These are phyloP conservation scores for Pogonocichla stellata DNA, from an alignment of 2,113 vertebrate species.

Conservation along the genomic window DNA sequence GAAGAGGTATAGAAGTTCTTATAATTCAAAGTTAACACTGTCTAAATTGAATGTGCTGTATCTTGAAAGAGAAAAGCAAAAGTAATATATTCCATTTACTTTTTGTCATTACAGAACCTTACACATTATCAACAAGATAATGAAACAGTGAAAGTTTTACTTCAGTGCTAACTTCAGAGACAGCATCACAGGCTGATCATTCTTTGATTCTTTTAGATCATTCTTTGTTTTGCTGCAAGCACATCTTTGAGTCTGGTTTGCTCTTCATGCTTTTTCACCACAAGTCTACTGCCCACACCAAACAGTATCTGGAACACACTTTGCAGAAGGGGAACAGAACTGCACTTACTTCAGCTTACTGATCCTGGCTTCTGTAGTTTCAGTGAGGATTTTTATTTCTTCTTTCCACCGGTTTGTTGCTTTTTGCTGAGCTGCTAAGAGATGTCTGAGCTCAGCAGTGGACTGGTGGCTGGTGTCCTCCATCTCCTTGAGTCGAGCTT, in stretches of 20 bases:
- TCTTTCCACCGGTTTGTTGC: conserved; percentile 87
- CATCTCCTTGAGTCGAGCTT: conserved; percentile 83
- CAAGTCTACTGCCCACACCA: neutral
- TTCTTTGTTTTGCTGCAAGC: neutral
- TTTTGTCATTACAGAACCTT: neutral
- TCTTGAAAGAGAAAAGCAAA: neutral
- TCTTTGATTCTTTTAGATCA: neutral
- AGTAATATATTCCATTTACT: neutral
- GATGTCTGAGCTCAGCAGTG: conserved; percentile 78
- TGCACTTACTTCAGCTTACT: conserved; percentile 81
- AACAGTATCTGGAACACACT: neutral
- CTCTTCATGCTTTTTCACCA: neutral
- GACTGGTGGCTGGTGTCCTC: conserved; percentile 84
- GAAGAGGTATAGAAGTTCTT: neutral
- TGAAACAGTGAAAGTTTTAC: neutral
- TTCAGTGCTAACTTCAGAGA: neutral
- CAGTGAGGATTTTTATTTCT: conserved; percentile 81
- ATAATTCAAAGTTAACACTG: neutral
- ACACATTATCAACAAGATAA: neutral
- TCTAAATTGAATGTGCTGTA: neutral
- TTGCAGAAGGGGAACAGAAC: neutral
- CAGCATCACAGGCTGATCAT: neutral
- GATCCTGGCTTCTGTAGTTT: conserved; percentile 80
- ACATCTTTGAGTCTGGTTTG: neutral
- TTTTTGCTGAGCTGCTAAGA: conserved; percentile 87